Base-by-base conservation (phyloP, 2,113 vertebrate genomes). In the Pseudorhombus dupliciocellatus region DNA sequence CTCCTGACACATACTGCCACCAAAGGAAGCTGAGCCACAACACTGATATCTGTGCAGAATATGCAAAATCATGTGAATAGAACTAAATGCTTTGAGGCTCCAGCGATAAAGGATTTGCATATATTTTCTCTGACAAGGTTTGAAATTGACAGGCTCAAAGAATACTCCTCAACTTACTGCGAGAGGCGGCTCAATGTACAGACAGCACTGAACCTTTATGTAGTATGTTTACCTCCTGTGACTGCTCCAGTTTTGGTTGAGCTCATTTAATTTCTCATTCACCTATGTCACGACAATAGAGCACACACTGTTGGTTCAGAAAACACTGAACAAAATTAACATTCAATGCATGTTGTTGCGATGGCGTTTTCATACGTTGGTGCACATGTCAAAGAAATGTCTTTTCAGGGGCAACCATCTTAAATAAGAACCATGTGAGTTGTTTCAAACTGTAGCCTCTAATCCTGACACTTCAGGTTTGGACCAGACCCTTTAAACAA, bases 391-490 rank as follows among this genome's bases (percentile, higher is more conserved):
- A 42, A 0, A 20, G 52, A 4, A 54, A 46, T 28, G 28, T 40
- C 18, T 16, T 9, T 25, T 25, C 22, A 48, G 37, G 2, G 18
- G 2, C 1, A 12, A 42, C 55, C 12, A 53, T 20, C 14, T 25
- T 20, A 70, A 70, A 54, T 22, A 25, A 37, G 50, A 75, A 60
- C 48, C 21, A 44, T 40, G 1, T 51, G 31, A 63, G 25, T 16
- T 46, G 58, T 24, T 31, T 63, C 11, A 48, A 30, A 24, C 9
- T 51, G 30, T 30, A 12, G 28, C 30, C 7, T 20, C 31, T 48
- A 46, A 26, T 37, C 34, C 40, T 16, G 53, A 12, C 31, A 28
- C 34, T 34, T 51, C 44, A n/a, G 7, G 5, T 54, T 65, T 37
- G 28, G 15, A 73, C 10, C 30, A 46, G 26, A 61, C 9, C 21